A percentile compares a stretch with the other conserved stretches of the same genome.
Evolutionary conservation across 2,888 invertebrate species (phyloP).

Genomic region (Agonopterix arenella): DNA sequence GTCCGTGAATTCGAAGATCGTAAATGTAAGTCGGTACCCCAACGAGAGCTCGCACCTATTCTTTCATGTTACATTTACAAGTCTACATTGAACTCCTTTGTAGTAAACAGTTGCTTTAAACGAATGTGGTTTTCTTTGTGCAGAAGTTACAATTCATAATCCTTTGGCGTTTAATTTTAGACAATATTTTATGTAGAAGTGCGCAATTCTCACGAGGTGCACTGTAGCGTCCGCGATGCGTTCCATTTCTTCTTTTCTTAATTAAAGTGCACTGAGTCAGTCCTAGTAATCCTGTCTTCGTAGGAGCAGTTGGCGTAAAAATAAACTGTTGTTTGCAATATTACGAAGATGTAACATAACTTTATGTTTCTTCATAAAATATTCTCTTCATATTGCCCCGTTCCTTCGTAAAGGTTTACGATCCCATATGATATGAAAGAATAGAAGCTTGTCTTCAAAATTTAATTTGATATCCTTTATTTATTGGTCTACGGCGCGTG

Average conservation of each 20-base stretch:
- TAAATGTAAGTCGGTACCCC: conserved; percentile 3
- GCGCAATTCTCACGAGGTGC: conserved; percentile 15
- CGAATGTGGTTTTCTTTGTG: conserved; percentile 14
- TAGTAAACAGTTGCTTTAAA: background rate
- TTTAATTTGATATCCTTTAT: conserved; percentile 7
- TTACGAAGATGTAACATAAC: background rate
- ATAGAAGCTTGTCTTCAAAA: conserved; percentile 7
- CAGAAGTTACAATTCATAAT: conserved; percentile 17
- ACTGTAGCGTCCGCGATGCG: background rate
- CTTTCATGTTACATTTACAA: background rate
- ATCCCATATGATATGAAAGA: conserved; percentile 9
- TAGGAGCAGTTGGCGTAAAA: background rate
- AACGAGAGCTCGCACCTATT: conserved; percentile 4
- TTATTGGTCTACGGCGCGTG: conserved; percentile 4
- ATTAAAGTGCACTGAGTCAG: conserved; percentile 24
- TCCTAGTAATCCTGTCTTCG: background rate
- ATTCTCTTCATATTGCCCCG: conserved; percentile 5
- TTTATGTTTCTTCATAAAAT: conserved; percentile 6
- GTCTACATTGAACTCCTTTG: background rate
- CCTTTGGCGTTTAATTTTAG: conserved; percentile 23
- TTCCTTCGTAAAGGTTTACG: conserved; percentile 11
- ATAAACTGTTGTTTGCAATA: background rate
- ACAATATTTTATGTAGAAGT: conserved; percentile 17
- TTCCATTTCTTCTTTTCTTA: conserved; percentile 16
- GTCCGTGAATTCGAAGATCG: conserved; percentile 2